A percentile compares a stretch with the other conserved stretches of the same genome.
phyloP scores from a whole-genome alignment of 2,888 invertebrate species.

The Eupithecia dodoneata region DNA sequence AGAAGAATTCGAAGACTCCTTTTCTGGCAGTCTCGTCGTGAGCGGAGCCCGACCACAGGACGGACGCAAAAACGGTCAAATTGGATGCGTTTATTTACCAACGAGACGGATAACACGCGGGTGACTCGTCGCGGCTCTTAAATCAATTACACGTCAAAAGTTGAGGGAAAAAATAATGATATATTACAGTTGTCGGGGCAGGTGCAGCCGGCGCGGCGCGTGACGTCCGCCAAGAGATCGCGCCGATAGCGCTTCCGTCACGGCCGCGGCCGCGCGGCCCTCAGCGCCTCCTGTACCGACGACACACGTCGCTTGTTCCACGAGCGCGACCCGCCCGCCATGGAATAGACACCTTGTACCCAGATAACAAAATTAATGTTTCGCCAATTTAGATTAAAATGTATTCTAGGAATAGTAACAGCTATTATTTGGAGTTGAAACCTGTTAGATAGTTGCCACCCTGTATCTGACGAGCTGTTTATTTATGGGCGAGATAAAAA shows the following conservation, averaged over 20 bases:
- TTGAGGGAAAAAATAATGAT: slow-evolving; percentile 45
- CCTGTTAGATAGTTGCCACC: slow-evolving; percentile 9
- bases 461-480: slow-evolving; percentile 3
- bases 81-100: slow-evolving; percentile 19
- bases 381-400: slow-evolving; percentile 28
- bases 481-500: slow-evolving; percentile 13
- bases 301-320: slow-evolving; percentile 49
- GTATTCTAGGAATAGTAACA: not conserved
- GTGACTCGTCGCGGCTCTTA: slow-evolving; percentile 44
- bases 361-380: slow-evolving; percentile 23
- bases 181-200: slow-evolving; percentile 55
- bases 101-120: slow-evolving; percentile 19
- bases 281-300: slow-evolving; percentile 41
- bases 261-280: slow-evolving; percentile 41
- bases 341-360: slow-evolving; percentile 7
- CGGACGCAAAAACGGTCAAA: slow-evolving; percentile 14
- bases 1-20: no score
- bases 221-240: slow-evolving; percentile 42
- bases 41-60: slow-evolving; percentile 6
- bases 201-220: slow-evolving; percentile 58
- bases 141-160: slow-evolving; percentile 47
- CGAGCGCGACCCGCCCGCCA: slow-evolving; percentile 31
- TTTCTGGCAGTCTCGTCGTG: not conserved
- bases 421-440: slow-evolving; percentile 11
- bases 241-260: slow-evolving; percentile 48